Conservation (phyloP, 2,888 invertebrate genomes). For the Criorhina ranunculi region DNA sequence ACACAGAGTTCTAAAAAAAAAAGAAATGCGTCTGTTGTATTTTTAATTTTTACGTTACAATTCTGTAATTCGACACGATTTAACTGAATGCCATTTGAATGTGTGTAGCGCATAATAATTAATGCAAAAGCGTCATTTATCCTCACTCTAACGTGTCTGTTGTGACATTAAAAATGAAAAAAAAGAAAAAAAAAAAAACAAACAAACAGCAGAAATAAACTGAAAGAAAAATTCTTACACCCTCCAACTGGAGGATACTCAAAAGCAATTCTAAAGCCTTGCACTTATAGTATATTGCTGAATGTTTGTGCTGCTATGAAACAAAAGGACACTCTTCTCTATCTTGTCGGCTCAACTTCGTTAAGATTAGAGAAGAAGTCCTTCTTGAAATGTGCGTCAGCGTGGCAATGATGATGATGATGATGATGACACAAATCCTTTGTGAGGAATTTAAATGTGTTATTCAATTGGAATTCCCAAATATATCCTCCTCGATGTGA, state of each 20-base stretch:
- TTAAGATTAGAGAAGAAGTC: slow-evolving; percentile 16
- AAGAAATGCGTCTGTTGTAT: slow-evolving; percentile 11
- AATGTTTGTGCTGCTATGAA: neutral
- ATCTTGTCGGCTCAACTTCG: slow-evolving; percentile 21
- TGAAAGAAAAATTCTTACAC: neutral
- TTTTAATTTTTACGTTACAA: slow-evolving; percentile 24
- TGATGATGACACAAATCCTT: slow-evolving; percentile 33
- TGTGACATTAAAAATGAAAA: slow-evolving; percentile 24
- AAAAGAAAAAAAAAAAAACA: neutral
- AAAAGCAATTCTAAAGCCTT: slow-evolving; percentile 3
- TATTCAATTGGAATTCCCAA: slow-evolving; percentile 39
- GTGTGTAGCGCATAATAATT: slow-evolving; percentile 47
- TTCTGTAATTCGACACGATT: slow-evolving; percentile 2
- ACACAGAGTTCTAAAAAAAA: neutral
- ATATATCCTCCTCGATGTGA: neutral
- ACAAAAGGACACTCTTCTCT: slow-evolving; percentile 30
- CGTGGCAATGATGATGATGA: slow-evolving; percentile 4
- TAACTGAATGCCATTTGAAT: slow-evolving; percentile 1
- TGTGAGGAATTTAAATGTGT: slow-evolving; percentile 32
- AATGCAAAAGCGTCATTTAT: slow-evolving; percentile 48
- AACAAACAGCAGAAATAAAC: no score
- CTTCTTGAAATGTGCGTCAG: slow-evolving; percentile 16
- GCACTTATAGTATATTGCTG: neutral
- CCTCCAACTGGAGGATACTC: neutral
- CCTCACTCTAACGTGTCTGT: slow-evolving; percentile 30